Percentiles rank a stretch among this genome's conserved stretches.
Evolutionary conservation across 2,113 vertebrate genomes (phyloP).

Genomic region (Zosterops lateralis): DNA sequence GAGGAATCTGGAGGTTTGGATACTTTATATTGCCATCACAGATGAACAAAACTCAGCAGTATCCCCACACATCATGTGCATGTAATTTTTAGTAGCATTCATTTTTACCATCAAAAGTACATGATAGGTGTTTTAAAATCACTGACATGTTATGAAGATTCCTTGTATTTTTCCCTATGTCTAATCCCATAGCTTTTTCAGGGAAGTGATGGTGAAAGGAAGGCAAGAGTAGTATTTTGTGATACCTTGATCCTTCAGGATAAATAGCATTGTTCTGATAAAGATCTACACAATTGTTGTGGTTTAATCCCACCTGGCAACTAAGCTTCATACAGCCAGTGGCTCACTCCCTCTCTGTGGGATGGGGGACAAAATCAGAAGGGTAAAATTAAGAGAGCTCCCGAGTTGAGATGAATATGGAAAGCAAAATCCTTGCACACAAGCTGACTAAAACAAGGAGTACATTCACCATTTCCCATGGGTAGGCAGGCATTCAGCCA

Average conservation of each 20-base stretch:
- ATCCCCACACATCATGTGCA: not conserved
- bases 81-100: not conserved
- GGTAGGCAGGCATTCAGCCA: not conserved
- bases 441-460: not conserved
- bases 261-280: not conserved
- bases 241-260: not conserved
- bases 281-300: not conserved
- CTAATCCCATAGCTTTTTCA: not conserved
- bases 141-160: not conserved
- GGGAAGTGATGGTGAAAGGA: not conserved
- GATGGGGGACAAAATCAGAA: not conserved
- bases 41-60: not conserved
- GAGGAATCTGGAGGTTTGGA: not conserved
- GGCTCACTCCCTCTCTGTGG: not conserved
- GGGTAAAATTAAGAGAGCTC: not conserved
- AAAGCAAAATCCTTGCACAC: not conserved
- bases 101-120: not conserved
- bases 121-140: not conserved
- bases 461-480: not conserved
- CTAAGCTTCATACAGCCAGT: not conserved
- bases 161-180: not conserved
- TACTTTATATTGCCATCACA: not conserved
- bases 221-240: not conserved
- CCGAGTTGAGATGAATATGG: not conserved
- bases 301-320: not conserved